A percentile compares a stretch with the other conserved stretches of the same genome.
These are phyloP conservation scores for Liasis olivaceus DNA, from an alignment of 2,797 vertebrate species.

Conservation along the genomic window DNA sequence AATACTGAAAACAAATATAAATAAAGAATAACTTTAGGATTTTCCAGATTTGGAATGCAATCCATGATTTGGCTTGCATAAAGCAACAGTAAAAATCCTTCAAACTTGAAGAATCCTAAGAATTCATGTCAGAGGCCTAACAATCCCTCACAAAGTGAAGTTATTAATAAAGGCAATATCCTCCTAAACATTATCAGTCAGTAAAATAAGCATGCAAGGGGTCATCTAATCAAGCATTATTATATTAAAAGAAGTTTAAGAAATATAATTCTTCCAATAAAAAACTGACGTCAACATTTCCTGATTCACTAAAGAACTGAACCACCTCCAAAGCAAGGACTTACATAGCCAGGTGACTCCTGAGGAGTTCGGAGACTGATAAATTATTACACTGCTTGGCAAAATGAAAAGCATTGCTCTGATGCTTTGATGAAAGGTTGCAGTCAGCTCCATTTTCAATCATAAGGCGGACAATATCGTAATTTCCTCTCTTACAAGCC, in stretches of 20 bases:
- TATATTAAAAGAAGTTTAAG: background rate
- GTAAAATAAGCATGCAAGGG: background rate
- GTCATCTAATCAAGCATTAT: background rate
- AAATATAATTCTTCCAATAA: background rate
- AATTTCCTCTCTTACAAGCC: constrained; percentile 95
- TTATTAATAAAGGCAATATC: background rate
- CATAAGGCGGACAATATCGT: constrained; percentile 92
- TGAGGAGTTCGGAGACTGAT: constrained; percentile 88
- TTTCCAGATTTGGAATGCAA: background rate
- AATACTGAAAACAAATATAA: background rate
- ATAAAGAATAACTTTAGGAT: background rate
- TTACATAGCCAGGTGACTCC: constrained; percentile 89
- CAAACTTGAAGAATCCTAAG: background rate
- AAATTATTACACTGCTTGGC: constrained; percentile 91
- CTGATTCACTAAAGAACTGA: background rate
- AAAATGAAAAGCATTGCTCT: constrained; percentile 88
- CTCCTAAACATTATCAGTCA: background rate
- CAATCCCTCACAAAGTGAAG: background rate
- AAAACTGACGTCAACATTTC: background rate
- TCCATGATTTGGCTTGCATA: background rate
- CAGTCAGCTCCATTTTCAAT: constrained; percentile 94
- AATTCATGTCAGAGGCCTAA: background rate
- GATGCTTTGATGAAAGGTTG: constrained; percentile 93
- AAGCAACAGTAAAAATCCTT: background rate
- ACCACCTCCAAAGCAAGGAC: constrained; percentile 52